Evolutionary conservation across 2,113 vertebrate genomes (phyloP).

Genomic region (Elaphurus davidianus): DNA sequence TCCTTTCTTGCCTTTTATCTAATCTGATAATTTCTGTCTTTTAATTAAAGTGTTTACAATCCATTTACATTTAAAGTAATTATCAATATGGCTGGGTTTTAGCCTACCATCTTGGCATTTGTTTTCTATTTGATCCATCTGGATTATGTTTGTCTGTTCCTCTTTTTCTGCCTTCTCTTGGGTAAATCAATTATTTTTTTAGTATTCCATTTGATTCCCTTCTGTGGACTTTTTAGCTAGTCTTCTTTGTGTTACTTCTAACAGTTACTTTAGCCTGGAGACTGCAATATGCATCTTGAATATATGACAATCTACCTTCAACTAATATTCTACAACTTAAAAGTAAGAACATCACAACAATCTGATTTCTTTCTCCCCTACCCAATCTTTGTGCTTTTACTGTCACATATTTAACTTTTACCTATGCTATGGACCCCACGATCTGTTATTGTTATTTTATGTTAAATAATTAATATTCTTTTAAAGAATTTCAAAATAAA

Average conservation of each 20-base stretch:
- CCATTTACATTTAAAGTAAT: slow-evolving; percentile 22
- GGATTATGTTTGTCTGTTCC: neutral
- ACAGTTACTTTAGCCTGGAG: neutral
- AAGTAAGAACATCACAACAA: neutral
- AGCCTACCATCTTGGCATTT: neutral
- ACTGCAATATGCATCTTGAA: neutral
- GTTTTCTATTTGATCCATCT: neutral
- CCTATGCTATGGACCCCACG: neutral
- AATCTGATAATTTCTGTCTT: neutral
- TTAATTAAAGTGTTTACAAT: neutral
- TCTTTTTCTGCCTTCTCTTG: neutral
- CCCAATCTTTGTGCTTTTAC: neutral
- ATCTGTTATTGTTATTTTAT: neutral
- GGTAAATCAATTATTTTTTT: neutral
- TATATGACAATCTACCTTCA: neutral
- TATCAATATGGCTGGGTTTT: neutral
- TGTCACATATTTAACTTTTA: neutral
- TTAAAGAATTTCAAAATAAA: neutral
- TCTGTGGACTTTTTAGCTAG: neutral
- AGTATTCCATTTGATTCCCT: neutral
- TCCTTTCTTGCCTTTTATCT: neutral
- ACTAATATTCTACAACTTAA: neutral
- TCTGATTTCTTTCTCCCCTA: neutral
- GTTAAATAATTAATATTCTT: neutral
- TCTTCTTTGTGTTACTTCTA: neutral